These are phyloP conservation scores for Nyctalus aviator DNA, from an alignment of 2,797 vertebrate species.

Conservation along the genomic window DNA sequence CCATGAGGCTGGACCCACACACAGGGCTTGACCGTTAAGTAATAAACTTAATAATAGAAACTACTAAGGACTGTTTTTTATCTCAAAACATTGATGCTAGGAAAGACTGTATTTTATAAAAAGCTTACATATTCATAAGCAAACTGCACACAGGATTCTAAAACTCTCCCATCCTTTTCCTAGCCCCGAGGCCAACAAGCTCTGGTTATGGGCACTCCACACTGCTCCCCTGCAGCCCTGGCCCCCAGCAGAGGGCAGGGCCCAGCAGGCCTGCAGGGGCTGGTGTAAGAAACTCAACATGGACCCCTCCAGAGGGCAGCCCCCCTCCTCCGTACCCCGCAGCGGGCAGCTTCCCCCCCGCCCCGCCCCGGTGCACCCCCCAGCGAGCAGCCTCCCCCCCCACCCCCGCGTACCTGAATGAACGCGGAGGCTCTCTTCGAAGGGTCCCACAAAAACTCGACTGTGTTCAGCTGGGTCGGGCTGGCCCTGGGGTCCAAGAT, in stretches of 20 bases:
- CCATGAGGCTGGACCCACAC: neutral
- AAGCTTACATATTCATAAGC: neutral
- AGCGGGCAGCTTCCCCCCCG: neutral
- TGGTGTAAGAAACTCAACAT: neutral
- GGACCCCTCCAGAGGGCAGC: neutral
- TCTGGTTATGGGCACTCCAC: neutral
- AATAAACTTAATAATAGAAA: neutral
- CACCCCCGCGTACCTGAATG: slow-evolving; percentile 92
- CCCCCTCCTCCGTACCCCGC: neutral
- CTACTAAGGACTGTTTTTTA: neutral
- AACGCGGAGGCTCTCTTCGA: slow-evolving; percentile 94
- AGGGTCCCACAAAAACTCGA: slow-evolving; percentile 98
- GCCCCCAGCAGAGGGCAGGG: neutral
- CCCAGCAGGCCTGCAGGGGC: neutral
- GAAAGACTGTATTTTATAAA: neutral
- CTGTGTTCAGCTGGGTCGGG: slow-evolving; percentile 94
- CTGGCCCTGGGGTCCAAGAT: slow-evolving; percentile 94
- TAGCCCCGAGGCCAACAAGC: neutral
- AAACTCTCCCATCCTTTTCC: neutral
- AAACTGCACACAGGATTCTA: neutral
- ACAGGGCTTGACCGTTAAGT: neutral
- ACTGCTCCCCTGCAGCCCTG: neutral
- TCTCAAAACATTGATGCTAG: neutral
- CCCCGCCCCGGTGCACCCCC: too few species aligned
- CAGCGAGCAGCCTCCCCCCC: too few species aligned